Evolutionary conservation across 1,140 invertebrate species (phyloP), one percentile per base, ranked within the genome.

Genomic region (Drosophila hydei): DNA sequence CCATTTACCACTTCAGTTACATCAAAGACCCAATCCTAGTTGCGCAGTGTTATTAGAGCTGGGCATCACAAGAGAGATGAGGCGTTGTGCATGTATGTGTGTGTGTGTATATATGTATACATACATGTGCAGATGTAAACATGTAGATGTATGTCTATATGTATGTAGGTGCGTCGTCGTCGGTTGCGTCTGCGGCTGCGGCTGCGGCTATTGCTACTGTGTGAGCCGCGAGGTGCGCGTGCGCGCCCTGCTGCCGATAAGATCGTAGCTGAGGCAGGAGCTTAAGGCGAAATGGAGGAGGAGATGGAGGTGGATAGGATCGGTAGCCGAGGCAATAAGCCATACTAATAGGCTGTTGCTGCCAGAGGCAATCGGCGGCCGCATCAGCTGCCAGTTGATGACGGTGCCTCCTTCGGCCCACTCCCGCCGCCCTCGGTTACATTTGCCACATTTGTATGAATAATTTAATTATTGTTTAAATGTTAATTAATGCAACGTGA

Each of bases 391-490:
- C 42, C 47, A 36, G 70, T 33, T 55, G 56, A 61, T 43, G 73
- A 62, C 51, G 72, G 60, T 55, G 69, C 33, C 70, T 51, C 48
- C 23, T 8, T n/a, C 54, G 16, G n/a, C 47, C 23, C 9, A 16
- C 16, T 11, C 9, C 47, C 42, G 30, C 47, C 19, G 55, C 61
- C 62, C 59, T 63, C 65, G 63, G 52, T 74, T 70, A 75, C 71
- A 77, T 87, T 87, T 87, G 81, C 81, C 78, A 88, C 83, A 87
- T 89, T 88, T 88, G 83, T 88, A 89, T 91, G 89, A 89, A 91
- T 91, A 91, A 91, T 91, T 91, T 88, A 91, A 91, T 91, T 91
- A 91, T 91, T 84, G 89, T 91, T 91, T 91, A 91, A 91, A 91
- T 91, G 89, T 90, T 91, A 91, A 91, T 91, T 91, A 91, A 91